Base-by-base conservation (phyloP, 2,888 invertebrate species). In the Saturnia japonica region DNA sequence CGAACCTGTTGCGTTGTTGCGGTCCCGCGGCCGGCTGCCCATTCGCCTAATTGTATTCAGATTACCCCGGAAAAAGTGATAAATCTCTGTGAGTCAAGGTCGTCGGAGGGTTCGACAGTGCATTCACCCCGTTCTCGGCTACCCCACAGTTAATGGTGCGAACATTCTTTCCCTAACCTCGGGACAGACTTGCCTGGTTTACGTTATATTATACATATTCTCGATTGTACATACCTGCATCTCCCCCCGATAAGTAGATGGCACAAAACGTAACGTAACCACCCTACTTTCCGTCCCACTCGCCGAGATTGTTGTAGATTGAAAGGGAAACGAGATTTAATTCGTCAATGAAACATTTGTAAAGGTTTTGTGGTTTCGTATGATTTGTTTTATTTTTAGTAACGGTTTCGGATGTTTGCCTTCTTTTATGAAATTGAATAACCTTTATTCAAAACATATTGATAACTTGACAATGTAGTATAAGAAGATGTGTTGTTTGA, bases 61-160 rank as follows among this genome's bases (percentile, higher is more conserved):
- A 92, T 91, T 89, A 91, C 89, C 85, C 88, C 87, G 88, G 90
- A 91, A 91, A 54, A 88, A 90, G 91, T 91, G 90, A 91, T 92
- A 91, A 91, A 91, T 91, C 89, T 90, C 86, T 80, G 83, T 80
- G 86, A 89, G 91, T 92, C 93, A 93, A 93, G 93, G 93, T 92
- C 93, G 87, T 72, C 84, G 85, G 91, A 91, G 91, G 92, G 91
- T 93, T 92, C 90, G 91, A 91, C 90, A 90, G 89, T 88, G 86
- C 90, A 88, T 91, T 91, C 90, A 91, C 93, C 92, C 91, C 89
- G 89, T 91, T 89, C 83, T 75, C 86, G 87, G 85, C 86, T 86
- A 85, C 88, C 90, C 91, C 91, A 86, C 85, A 81, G 86, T 87
- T 91, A 91, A 91, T 91, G 90, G 89, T 87, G 86, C 87, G 88